These are phyloP conservation scores for Petroica traversi DNA, from an alignment of 2,113 vertebrate genomes.

Conservation along the genomic window DNA sequence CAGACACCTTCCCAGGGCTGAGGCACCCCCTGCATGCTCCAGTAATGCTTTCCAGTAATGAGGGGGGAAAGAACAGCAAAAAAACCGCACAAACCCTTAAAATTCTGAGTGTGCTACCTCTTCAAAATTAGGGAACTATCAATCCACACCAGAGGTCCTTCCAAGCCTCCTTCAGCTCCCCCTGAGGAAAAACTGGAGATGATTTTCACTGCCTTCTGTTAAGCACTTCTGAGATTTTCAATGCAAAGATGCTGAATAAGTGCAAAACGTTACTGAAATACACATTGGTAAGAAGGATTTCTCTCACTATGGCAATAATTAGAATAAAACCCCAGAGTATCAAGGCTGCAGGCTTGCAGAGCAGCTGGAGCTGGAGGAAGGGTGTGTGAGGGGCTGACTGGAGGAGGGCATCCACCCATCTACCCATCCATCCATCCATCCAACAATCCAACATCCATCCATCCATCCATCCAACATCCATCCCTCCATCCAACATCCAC, in stretches of 20 bases:
- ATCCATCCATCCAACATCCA: no score
- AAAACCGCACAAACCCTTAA: not conserved
- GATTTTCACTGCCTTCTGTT: not conserved
- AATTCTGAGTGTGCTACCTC: not conserved
- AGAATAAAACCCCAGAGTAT: not conserved
- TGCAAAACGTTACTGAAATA: not conserved
- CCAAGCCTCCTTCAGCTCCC: not conserved
- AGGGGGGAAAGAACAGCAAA: not conserved
- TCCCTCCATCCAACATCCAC: not conserved
- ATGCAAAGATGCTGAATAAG: not conserved
- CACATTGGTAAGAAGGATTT: not conserved
- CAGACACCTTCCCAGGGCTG: not conserved
- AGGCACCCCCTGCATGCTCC: not conserved
- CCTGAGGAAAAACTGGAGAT: not conserved
- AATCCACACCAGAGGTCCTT: not conserved
- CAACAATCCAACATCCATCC: no score
- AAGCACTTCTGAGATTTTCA: not conserved
- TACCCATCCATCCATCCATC: no score
- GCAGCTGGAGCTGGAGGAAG: not conserved
- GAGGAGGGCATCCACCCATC: not conserved
- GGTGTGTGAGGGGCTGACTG: not conserved
- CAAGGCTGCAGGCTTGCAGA: not conserved
- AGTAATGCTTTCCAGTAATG: not conserved
- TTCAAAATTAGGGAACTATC: not conserved
- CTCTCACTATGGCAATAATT: not conserved